Evolutionary conservation across 1,140 invertebrate species (phyloP).

Genomic region (Bombus haemorrhoidalis): DNA sequence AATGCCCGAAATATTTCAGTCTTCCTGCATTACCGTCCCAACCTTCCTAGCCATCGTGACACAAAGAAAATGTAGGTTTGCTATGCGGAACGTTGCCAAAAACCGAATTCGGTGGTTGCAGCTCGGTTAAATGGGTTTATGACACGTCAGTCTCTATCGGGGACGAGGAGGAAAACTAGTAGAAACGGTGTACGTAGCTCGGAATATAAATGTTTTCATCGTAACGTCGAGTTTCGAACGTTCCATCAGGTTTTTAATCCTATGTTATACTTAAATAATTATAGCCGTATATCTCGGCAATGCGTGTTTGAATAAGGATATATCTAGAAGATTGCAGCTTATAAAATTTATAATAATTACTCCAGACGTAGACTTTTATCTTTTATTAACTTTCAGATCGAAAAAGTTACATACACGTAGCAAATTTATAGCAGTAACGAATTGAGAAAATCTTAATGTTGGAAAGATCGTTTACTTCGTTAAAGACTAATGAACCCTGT

Average conservation of each 20-base stretch:
- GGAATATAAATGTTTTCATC: not conserved
- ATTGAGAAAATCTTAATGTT: not conserved
- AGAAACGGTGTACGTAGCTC: not conserved
- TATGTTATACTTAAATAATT: no score
- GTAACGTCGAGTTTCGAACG: accelerated
- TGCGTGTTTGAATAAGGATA: not conserved
- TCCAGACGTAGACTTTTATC: not conserved
- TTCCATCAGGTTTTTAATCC: not conserved
- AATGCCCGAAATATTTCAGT: not conserved
- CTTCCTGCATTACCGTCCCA: not conserved
- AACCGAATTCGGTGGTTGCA: not conserved
- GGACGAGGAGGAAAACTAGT: not conserved
- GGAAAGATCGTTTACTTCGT: not conserved
- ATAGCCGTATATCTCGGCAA: not conserved
- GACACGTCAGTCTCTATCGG: conserved; percentile 7
- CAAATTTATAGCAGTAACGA: not conserved
- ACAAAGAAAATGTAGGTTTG: conserved; percentile 27
- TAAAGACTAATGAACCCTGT: not conserved
- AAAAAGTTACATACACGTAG: not conserved
- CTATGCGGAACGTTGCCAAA: conserved; percentile 16
- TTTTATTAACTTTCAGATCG: not conserved
- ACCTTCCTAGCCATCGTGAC: not conserved
- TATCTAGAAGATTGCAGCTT: not conserved
- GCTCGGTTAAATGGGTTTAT: conserved; percentile 18
- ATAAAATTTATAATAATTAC: not conserved